A percentile compares a stretch with the other conserved stretches of the same genome.
These are phyloP conservation scores for Cerastis rubricosa DNA, from an alignment of 2,888 invertebrate genomes.

Conservation along the genomic window DNA sequence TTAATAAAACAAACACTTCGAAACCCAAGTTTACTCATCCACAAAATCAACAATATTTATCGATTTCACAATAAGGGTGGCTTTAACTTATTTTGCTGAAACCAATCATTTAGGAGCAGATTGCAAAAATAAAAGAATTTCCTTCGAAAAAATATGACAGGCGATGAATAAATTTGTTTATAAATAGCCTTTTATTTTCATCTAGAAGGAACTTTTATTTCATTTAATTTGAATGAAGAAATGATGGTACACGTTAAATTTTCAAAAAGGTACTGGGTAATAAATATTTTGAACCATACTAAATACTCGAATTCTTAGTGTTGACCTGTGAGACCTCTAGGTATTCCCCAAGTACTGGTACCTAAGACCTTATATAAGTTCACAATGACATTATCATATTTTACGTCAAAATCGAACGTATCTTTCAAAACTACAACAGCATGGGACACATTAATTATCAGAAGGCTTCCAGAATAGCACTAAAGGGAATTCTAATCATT, in stretches of 20 bases:
- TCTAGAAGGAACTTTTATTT: neutral
- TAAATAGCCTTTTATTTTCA: conserved; percentile 27
- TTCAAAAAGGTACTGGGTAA: neutral
- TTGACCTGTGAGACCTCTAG: neutral
- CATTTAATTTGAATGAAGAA: neutral
- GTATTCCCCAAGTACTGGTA: neutral
- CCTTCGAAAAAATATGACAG: conserved; percentile 4
- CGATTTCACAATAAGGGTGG: neutral
- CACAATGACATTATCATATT: neutral
- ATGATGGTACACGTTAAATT: neutral
- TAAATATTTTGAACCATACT: neutral
- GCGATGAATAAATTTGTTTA: conserved; percentile 43
- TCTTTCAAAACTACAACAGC: neutral
- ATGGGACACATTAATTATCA: neutral
- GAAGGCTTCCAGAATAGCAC: neutral
- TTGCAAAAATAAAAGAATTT: conserved; percentile 22
- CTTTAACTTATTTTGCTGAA: neutral
- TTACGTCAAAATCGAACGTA: neutral
- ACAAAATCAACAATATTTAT: conserved; percentile 16
- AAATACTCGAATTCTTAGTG: neutral
- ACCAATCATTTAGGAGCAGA: neutral
- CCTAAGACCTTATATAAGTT: no score
- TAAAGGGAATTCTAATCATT: neutral
- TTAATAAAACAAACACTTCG: neutral
- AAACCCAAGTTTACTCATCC: neutral